Evolutionary conservation across 2,888 invertebrate species (phyloP).

Genomic region (Yponomeuta sedellus): DNA sequence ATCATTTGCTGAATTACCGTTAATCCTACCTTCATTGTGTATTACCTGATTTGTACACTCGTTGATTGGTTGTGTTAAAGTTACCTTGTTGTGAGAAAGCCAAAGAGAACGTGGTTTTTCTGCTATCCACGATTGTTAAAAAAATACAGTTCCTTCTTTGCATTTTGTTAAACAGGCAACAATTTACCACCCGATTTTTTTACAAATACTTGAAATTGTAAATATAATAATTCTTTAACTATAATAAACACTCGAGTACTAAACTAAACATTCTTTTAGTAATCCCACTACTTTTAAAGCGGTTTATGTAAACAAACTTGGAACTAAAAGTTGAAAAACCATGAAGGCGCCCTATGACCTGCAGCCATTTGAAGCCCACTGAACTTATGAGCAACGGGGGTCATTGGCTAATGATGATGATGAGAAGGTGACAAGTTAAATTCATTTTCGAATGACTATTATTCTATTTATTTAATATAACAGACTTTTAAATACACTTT

Average conservation of each 20-base stretch:
- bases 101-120: neutral
- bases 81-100: neutral
- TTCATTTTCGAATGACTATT: conserved; percentile 38
- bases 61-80: neutral
- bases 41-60: neutral
- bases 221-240: neutral
- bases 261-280: neutral
- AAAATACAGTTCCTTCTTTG: too few relatives aligned
- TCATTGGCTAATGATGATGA: too few relatives aligned
- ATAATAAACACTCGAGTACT: neutral
- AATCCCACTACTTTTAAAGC: too few relatives aligned
- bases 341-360: too few relatives aligned
- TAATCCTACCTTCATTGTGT: neutral
- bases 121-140: neutral
- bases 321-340: too few relatives aligned
- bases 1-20: neutral
- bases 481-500: conserved; percentile 72
- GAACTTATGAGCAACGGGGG: too few relatives aligned
- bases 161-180: neutral
- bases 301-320: neutral
- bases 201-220: neutral
- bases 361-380: too few relatives aligned
- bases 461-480: conserved; percentile 60
- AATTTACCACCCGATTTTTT: neutral
- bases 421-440: neutral